A percentile compares a stretch with the other conserved stretches of the same genome.
Evolutionary conservation across 2,113 vertebrate genomes (phyloP).

Genomic region (Colistium nudipinnis): DNA sequence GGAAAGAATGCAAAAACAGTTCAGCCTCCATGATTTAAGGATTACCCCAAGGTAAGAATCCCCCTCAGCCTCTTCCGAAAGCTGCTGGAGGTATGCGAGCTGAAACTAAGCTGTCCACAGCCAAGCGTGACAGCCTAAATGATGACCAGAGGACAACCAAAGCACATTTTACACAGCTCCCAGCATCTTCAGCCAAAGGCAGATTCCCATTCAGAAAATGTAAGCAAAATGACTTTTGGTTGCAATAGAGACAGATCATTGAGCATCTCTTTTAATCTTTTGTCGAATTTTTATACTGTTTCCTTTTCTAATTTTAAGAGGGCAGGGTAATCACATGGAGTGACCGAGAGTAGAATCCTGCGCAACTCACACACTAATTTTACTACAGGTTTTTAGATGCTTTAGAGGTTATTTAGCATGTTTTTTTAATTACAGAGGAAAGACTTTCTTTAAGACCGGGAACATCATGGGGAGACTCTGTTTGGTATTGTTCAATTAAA

Average conservation of each 20-base stretch:
- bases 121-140: constrained; percentile 7
- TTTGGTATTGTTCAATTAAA: not conserved
- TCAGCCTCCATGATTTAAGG: constrained; percentile 31
- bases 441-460: not conserved
- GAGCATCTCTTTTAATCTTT: too few species aligned
- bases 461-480: not conserved
- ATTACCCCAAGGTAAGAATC: constrained; percentile 31
- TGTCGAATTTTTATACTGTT: not conserved
- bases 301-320: not conserved
- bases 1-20: constrained; percentile 26
- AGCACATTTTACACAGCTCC: constrained; percentile 1
- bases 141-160: not conserved
- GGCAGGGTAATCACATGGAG: not conserved
- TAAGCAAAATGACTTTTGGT: not conserved
- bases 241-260: not conserved
- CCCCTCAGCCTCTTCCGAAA: constrained; percentile 9
- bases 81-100: constrained; percentile 26
- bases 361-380: not conserved
- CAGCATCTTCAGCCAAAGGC: not conserved
- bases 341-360: not conserved
- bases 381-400: too few species aligned
- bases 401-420: not conserved
- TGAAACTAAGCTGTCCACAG: constrained; percentile 33
- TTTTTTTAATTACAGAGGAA: constrained; percentile 5
- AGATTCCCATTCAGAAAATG: not conserved